A percentile compares a stretch with the other conserved stretches of the same genome.
These are phyloP conservation scores for Melieria crassipennis DNA, from an alignment of 2,888 invertebrate genomes.

Conservation along the genomic window DNA sequence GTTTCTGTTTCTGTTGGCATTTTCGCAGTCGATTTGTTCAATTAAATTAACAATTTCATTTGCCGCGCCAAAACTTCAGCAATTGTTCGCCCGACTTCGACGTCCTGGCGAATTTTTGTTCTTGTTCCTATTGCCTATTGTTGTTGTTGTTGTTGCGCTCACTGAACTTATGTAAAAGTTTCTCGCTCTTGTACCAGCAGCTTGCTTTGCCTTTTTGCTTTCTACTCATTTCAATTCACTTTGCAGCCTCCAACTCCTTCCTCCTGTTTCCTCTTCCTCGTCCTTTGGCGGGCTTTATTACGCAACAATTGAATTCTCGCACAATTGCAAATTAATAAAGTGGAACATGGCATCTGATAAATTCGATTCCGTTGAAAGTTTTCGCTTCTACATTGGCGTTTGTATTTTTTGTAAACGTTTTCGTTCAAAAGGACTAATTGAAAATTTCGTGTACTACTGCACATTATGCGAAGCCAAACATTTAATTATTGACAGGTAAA, in stretches of 20 bases:
- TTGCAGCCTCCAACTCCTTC: neutral
- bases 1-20: neutral
- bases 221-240: neutral
- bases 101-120: conserved; percentile 12
- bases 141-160: conserved; percentile 5
- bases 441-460: no score
- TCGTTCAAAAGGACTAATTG: no score
- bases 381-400: no score
- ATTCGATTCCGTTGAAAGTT: no score
- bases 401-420: no score
- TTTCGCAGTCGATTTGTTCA: conserved; percentile 35
- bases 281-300: conserved; percentile 2
- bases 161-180: conserved; percentile 16
- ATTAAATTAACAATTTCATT: conserved; percentile 35
- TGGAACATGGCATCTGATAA: conserved; percentile 5
- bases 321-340: conserved; percentile 10
- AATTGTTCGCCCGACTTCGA: neutral
- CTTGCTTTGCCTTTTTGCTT: neutral
- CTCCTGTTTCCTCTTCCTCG: neutral
- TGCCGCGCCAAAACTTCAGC: conserved; percentile 25
- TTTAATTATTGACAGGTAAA: no score
- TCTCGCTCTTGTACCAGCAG: neutral
- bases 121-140: neutral
- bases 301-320: neutral
- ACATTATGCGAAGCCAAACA: no score